Percentiles rank a stretch among this genome's conserved stretches.
Conservation (phyloP, 2,113 vertebrate genomes). For the Neolamprologus sp. region DNA sequence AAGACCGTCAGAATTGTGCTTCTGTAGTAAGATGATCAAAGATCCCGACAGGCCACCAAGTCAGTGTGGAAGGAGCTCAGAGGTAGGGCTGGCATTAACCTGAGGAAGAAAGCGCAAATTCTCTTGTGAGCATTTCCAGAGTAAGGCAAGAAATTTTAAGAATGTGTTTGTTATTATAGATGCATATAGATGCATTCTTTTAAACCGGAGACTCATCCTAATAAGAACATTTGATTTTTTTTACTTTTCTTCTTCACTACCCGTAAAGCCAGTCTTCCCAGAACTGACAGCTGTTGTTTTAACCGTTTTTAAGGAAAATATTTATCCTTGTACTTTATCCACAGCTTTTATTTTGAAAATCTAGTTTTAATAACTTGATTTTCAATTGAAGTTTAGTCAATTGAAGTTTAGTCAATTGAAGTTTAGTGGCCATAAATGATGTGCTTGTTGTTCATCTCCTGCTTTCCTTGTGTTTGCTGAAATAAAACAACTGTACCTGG, state of each 20-base stretch:
- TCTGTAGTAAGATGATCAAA: constrained; percentile 40
- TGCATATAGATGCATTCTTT: background rate
- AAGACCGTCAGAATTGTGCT: constrained; percentile 28
- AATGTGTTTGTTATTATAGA: background rate
- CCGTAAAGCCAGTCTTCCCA: background rate
- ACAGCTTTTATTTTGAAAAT: background rate
- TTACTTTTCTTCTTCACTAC: background rate
- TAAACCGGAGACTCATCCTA: background rate
- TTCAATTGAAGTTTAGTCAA: constrained; percentile 5
- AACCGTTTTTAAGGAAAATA: background rate
- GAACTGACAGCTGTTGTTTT: background rate
- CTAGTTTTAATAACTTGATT: background rate
- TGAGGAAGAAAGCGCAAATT: background rate
- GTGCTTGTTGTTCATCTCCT: constrained; percentile 10
- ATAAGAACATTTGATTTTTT: background rate
- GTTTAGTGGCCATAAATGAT: background rate
- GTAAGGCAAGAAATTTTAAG: background rate
- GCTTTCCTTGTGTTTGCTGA: constrained; percentile 45
- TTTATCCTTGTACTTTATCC: background rate
- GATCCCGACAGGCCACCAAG: constrained; percentile 4
- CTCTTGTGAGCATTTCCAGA: background rate
- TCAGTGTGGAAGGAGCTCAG: constrained; percentile 8
- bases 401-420: constrained; percentile 6
- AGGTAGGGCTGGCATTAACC: constrained; percentile 20
- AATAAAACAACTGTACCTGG: constrained; percentile 54